Evolutionary conservation across 1,140 invertebrate species (phyloP).

Genomic region (Macrosteles quadrilineatus): DNA sequence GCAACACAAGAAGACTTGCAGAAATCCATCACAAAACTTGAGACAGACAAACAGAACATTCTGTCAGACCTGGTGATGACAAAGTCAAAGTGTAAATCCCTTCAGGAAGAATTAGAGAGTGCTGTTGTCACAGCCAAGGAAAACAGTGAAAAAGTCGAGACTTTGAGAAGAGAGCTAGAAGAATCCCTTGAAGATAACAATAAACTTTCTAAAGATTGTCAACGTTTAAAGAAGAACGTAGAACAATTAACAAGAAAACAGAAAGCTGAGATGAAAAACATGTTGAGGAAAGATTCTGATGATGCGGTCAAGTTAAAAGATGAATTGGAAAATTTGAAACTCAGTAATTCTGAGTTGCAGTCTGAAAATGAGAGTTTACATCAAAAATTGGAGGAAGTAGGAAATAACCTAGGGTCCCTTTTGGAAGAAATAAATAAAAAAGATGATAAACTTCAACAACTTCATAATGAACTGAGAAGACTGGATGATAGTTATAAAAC

Average conservation of each 20-base stretch:
- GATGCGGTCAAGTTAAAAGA: constrained; percentile 47
- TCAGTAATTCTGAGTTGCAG: constrained; percentile 16
- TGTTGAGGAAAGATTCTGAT: constrained; percentile 31
- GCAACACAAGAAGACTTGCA: not conserved
- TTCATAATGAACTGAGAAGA: constrained; percentile 50
- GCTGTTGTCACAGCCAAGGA: not conserved
- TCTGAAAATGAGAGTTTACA: constrained; percentile 16
- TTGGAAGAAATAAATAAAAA: constrained; percentile 46
- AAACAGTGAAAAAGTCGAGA: not conserved
- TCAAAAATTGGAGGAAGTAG: not conserved
- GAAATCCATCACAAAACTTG: constrained; percentile 26
- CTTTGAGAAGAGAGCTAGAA: constrained; percentile 55
- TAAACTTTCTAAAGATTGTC: not conserved
- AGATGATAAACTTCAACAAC: constrained; percentile 50
- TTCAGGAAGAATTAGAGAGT: constrained; percentile 21
- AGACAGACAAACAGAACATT: constrained; percentile 39
- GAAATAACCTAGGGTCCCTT: not conserved
- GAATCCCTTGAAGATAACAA: constrained; percentile 47
- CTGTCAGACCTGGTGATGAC: not conserved
- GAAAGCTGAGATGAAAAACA: constrained; percentile 20
- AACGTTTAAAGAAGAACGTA: constrained; percentile 18
- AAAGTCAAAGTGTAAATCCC: constrained; percentile 3
- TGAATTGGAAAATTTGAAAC: constrained; percentile 27
- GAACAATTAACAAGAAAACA: constrained; percentile 20
- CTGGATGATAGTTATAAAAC: constrained; percentile 56